Percentiles rank a stretch among this genome's conserved stretches.
Evolutionary conservation across 2,113 vertebrate species (phyloP).

Genomic region (Apteryx owenii): DNA sequence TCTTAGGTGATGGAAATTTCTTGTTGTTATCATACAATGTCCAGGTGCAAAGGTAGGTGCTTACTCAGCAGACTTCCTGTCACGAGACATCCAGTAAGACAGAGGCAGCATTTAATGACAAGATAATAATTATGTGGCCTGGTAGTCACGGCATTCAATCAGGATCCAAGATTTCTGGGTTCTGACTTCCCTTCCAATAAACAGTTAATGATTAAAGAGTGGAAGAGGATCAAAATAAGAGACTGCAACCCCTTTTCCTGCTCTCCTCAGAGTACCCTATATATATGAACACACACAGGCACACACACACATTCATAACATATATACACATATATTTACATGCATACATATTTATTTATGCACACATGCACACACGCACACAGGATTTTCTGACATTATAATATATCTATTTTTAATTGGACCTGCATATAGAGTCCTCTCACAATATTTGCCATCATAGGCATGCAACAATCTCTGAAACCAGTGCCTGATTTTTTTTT

Average conservation of each 20-base stretch:
- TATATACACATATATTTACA: neutral
- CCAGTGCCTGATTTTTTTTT: neutral
- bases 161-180: neutral
- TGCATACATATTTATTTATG: neutral
- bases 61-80: neutral
- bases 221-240: neutral
- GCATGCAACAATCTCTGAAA: neutral
- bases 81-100: neutral
- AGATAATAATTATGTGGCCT: neutral
- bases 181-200: neutral
- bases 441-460: neutral
- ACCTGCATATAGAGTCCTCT: neutral
- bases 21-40: neutral
- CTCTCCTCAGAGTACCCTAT: neutral
- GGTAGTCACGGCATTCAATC: neutral
- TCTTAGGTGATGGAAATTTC: neutral
- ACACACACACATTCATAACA: neutral
- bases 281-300: neutral
- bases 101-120: neutral
- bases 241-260: neutral
- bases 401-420: neutral
- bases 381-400: neutral
- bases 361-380: neutral
- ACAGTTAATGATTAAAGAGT: neutral
- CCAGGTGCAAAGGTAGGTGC: neutral